Percentiles rank a stretch among this genome's conserved stretches.
Evolutionary conservation across 1,140 invertebrate genomes (phyloP).

Genomic region (Orussus abietinus): DNA sequence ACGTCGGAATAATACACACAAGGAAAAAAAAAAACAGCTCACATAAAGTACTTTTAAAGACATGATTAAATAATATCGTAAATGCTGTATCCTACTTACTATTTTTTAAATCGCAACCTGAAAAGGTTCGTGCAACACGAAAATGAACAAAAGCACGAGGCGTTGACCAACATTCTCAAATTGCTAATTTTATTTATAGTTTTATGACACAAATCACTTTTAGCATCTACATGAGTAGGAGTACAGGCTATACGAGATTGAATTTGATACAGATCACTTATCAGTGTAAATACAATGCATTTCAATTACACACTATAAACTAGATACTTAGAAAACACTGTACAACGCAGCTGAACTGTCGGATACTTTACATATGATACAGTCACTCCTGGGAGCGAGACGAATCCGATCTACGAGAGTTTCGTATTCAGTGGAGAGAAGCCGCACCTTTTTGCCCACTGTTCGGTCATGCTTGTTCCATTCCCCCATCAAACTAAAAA

Average conservation of each 20-base stretch:
- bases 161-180: conserved; percentile 47
- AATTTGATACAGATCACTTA: conserved; percentile 56
- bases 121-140: no score
- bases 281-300: conserved; percentile 53
- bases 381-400: conserved; percentile 43
- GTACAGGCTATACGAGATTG: conserved; percentile 54
- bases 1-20: no score
- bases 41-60: no score
- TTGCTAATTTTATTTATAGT: conserved; percentile 55
- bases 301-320: conserved; percentile 54
- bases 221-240: conserved; percentile 55
- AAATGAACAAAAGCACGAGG: no score
- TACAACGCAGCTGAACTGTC: conserved; percentile 53
- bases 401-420: conserved; percentile 25
- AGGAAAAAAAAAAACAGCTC: no score
- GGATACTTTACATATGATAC: conserved; percentile 55
- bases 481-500: no score
- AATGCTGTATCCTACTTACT: no score
- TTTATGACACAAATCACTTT: conserved; percentile 56
- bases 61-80: no score
- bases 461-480: no score
- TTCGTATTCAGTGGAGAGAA: no score
- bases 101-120: no score
- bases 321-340: conserved; percentile 57
- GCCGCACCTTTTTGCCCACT: no score